A percentile compares a stretch with the other conserved stretches of the same genome.
phyloP scores from a whole-genome alignment of 2,888 invertebrate species.

The Hydriomena furcata region DNA sequence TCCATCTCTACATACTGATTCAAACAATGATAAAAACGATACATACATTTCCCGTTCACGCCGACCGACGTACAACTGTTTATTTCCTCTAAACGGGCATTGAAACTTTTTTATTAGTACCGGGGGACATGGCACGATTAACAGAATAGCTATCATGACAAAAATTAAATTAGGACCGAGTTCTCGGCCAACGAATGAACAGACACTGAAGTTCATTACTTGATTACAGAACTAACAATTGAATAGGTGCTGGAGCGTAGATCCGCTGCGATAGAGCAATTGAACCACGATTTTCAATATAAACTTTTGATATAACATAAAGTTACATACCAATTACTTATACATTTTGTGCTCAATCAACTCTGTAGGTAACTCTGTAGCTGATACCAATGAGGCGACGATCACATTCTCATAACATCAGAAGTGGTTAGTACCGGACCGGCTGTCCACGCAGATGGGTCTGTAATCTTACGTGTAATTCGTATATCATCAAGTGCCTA shows the following conservation, averaged over 20 bases:
- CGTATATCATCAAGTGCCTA: too few species aligned
- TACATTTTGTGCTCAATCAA: not conserved
- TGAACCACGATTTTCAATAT: not conserved
- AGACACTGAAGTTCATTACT: conserved; percentile 11
- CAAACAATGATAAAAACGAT: too few species aligned
- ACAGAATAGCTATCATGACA: conserved; percentile 43
- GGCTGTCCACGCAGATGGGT: too few species aligned
- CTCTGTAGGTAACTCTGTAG: too few species aligned
- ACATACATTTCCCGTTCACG: conserved; percentile 24
- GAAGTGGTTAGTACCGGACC: too few species aligned
- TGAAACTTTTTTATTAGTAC: conserved; percentile 53
- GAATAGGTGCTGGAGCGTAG: conserved; percentile 2
- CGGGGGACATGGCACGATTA: conserved; percentile 45
- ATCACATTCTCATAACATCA: too few species aligned
- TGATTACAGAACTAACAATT: conserved; percentile 13
- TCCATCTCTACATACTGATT: too few species aligned
- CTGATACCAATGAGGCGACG: too few species aligned
- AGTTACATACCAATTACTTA: too few species aligned
- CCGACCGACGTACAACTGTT: conserved; percentile 37
- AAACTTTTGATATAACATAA: too few species aligned
- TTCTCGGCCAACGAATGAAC: conserved; percentile 7
- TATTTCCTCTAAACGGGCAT: conserved; percentile 44
- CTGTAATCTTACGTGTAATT: too few species aligned
- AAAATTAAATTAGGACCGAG: conserved; percentile 12
- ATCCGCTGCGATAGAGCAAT: not conserved